phyloP scores from a whole-genome alignment of 2,888 invertebrate genomes.

The Eumacrocentrus americanus region DNA sequence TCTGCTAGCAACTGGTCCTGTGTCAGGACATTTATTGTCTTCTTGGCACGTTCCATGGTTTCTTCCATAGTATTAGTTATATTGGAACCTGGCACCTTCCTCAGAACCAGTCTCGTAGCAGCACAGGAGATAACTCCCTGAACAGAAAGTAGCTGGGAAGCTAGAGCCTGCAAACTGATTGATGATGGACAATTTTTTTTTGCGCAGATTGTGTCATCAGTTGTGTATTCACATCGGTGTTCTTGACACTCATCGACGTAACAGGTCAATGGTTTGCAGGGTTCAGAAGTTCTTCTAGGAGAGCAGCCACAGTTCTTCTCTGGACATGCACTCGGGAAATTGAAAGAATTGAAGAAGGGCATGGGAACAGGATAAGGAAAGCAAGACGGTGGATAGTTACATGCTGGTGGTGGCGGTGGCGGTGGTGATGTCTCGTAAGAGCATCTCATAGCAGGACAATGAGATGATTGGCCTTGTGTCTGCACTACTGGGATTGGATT shows the following conservation, averaged over 20 bases:
- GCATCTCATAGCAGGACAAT: slow-evolving; percentile 31
- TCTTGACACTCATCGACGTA: slow-evolving; percentile 24
- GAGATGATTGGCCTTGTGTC: slow-evolving; percentile 14
- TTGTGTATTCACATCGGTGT: slow-evolving; percentile 40
- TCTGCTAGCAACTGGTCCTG: slow-evolving; percentile 54
- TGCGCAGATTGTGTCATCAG: slow-evolving; percentile 46
- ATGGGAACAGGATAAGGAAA: slow-evolving; percentile 46
- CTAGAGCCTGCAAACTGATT: slow-evolving; percentile 53
- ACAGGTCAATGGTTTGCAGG: slow-evolving; percentile 3
- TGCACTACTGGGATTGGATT: slow-evolving; percentile 30
- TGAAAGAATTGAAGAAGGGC: slow-evolving; percentile 39
- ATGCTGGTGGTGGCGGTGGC: slow-evolving; percentile 26
- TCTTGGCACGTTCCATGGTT: slow-evolving; percentile 48
- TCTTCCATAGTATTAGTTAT: slow-evolving; percentile 48
- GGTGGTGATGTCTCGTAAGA: slow-evolving; percentile 31
- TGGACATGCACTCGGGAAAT: neutral
- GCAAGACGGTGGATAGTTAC: slow-evolving; percentile 42
- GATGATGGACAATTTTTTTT: slow-evolving; percentile 51
- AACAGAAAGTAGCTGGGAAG: slow-evolving; percentile 52
- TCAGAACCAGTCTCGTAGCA: slow-evolving; percentile 49
- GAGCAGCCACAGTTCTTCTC: slow-evolving; percentile 30
- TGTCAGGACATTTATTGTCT: slow-evolving; percentile 39
- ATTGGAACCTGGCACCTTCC: slow-evolving; percentile 51
- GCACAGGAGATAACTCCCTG: slow-evolving; percentile 54
- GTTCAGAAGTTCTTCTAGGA: slow-evolving; percentile 6